These are phyloP conservation scores for Diaperis boleti DNA, from an alignment of 2,888 invertebrate genomes.

Conservation along the genomic window DNA sequence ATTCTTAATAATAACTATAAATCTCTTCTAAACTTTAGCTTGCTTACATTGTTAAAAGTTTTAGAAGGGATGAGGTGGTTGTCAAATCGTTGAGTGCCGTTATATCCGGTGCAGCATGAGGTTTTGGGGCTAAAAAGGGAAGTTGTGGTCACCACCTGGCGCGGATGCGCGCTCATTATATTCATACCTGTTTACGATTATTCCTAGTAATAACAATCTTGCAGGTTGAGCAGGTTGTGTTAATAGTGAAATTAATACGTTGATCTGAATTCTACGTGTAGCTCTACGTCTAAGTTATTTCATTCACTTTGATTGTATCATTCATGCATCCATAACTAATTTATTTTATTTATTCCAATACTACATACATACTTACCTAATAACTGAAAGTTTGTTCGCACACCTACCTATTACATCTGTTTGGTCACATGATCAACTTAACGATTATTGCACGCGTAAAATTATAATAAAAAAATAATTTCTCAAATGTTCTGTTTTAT, in stretches of 20 bases:
- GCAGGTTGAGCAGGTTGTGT: neutral
- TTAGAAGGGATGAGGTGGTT: slow-evolving; percentile 14
- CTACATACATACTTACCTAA: too few species aligned
- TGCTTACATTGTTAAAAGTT: slow-evolving; percentile 20
- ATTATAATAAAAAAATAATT: too few species aligned
- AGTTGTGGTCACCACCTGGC: slow-evolving; percentile 47
- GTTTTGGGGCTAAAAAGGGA: slow-evolving; percentile 37
- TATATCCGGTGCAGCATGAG: slow-evolving; percentile 20
- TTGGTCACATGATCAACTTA: too few species aligned
- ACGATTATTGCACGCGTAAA: too few species aligned
- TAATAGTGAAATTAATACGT: neutral
- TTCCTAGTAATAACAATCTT: neutral
- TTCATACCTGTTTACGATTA: slow-evolving; percentile 12
- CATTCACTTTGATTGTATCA: too few species aligned
- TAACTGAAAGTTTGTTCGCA: too few species aligned
- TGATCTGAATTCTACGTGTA: too few species aligned
- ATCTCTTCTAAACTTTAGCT: slow-evolving; percentile 46
- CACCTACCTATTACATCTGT: too few species aligned
- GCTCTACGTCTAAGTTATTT: too few species aligned
- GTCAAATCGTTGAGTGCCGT: slow-evolving; percentile 16
- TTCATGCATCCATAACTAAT: too few species aligned
- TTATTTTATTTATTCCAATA: too few species aligned
- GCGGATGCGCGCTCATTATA: slow-evolving; percentile 30
- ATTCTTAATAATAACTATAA: slow-evolving; percentile 58
- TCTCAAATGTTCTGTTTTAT: too few species aligned